Base-by-base conservation (phyloP, 2,113 vertebrate species). In the Pao palembangensis region DNA sequence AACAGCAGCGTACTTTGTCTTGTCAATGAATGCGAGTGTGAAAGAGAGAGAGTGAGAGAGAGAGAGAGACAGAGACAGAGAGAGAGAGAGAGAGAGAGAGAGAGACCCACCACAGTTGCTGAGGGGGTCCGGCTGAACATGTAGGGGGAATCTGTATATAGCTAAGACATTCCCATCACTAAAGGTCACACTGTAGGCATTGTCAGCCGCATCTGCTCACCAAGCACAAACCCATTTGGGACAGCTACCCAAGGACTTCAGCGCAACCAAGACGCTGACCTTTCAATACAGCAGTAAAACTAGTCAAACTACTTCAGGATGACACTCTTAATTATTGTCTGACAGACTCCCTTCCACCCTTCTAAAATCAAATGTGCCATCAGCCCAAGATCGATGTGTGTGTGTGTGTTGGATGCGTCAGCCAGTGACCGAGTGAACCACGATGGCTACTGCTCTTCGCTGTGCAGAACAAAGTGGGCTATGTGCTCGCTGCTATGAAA, bases 251-350 rank as follows among this genome's bases (percentile, higher is more conserved):
- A 88, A 87, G 70, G 78, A 86, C 85, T 80, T 67, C 57, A 72
- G 79, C 60, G 75, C 71, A 73, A 71, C 76, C 34, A 66, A 85
- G 83, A 84, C 75, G 44, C 64, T 88, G 87, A 90, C 88, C 87
- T 89, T 91, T 88, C 78, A 76, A 71, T 76, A 62, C 38, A 78
- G 81, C 71, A 42, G 69, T 48, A 1, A 53, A 82, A 83, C 79
- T 80, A 78, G 83, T 72, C 43, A 28, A 76, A 72, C 66, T 83
- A 85, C 85, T 87, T 86, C 71, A 83, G 80, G 75, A 84, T 23
- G 71, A 85, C 85, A 81, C 78, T 89, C 76, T 84, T 86, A 87
- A 91, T 90, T 87, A 88, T 72, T 61, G 67, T 87, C 86, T 72
- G 67, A 85, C 81, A 73, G 81, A 64, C 66, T 80, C 81, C 64